Base-by-base conservation (phyloP, 1,140 invertebrate genomes). In the Lepidotrigona ventralis region DNA sequence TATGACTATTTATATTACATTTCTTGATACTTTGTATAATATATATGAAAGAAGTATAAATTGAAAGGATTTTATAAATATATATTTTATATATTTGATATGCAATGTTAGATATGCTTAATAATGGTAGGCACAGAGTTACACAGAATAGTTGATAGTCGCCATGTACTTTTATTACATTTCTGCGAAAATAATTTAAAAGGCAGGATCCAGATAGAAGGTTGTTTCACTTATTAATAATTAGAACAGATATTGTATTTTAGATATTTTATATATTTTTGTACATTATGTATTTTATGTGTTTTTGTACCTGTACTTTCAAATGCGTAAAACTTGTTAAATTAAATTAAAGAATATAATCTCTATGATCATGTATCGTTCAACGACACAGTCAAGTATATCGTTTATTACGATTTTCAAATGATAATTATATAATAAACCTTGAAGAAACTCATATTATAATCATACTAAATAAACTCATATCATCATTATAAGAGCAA, bases 111-210 rank as follows among this genome's bases (percentile, higher is more conserved):
- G n/a, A 12, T 60, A n/a, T n/a, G 9, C 58, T 60, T 60, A 23
- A 60, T 60, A 60, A 60, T n/a, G 3, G 2, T 14, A 14, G 21
- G 17, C 23, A 23, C 53, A 21, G 77, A 17, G 8, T 69, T 46
- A 14, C 21, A 78, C 51, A 53, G 23, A 69, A 70, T 29, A 56
- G 64, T 70, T 70, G 53, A 79, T 15, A 64, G 63, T 64, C 63
- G 15, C 8, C 21, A 72, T 11, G 9, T 66, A 26, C 8, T 5
- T 46, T 46, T 46, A 8, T 46, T 8, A 8, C 39, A 8, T 46
- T 46, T 46, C 8, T 46, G 39, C 39, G 39, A 46, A 46, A 46
- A 46, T 46, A 46, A 46, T 46, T 46, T 0, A 46, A 0, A 46
- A 46, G 9, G 39, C 39, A 46, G 39, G 9, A 39, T 39, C 6